These are phyloP conservation scores for Oceanites oceanicus DNA, from an alignment of 2,113 vertebrate species.

Conservation along the genomic window DNA sequence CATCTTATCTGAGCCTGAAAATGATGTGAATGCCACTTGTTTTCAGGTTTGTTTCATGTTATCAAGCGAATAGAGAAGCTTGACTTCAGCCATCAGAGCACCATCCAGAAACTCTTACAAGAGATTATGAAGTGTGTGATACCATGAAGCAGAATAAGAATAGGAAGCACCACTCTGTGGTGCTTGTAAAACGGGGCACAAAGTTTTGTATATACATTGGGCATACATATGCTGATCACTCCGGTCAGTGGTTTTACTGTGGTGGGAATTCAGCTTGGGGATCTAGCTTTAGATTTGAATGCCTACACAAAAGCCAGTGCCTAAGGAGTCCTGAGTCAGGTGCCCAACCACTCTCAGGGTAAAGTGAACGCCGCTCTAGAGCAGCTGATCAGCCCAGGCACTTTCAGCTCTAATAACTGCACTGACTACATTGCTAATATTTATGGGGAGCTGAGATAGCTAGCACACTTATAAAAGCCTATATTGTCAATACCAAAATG, in stretches of 20 bases:
- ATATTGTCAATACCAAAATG: neutral
- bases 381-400: neutral
- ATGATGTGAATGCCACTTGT: neutral
- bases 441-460: neutral
- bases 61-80: neutral
- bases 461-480: neutral
- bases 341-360: neutral
- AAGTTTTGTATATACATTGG: neutral
- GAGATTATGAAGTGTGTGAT: neutral
- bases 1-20: neutral
- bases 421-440: neutral
- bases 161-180: neutral
- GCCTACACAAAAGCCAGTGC: neutral
- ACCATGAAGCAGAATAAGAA: neutral
- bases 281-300: neutral
- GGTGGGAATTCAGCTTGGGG: neutral
- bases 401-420: neutral
- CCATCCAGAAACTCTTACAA: neutral
- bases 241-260: neutral
- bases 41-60: neutral
- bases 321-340: neutral
- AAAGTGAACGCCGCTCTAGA: neutral
- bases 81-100: neutral
- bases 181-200: neutral
- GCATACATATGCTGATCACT: neutral